phyloP scores from a whole-genome alignment of 2,888 invertebrate species.

The Unio delphinus region DNA sequence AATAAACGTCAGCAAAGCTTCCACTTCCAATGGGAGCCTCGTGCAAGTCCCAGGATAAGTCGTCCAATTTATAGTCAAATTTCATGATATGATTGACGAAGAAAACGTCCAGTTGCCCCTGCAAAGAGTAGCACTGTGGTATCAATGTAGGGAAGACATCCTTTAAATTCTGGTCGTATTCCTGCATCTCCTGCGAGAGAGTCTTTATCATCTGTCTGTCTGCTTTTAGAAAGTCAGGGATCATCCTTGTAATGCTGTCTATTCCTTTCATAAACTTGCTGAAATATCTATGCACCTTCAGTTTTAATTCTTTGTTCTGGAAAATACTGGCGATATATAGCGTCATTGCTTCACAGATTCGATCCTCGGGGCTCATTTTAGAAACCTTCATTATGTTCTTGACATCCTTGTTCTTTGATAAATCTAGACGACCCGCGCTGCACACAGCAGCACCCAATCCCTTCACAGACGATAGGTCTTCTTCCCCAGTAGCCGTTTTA shows the following conservation, averaged over 20 bases:
- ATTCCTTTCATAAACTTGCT: conserved; percentile 48
- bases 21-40: conserved; percentile 51
- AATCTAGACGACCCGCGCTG: conserved; percentile 30
- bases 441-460: conserved; percentile 52
- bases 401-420: conserved; percentile 31
- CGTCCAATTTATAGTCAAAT: conserved; percentile 50
- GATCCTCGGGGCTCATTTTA: conserved; percentile 22
- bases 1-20: conserved; percentile 59
- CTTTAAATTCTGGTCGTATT: conserved; percentile 38
- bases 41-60: conserved; percentile 41
- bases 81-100: conserved; percentile 54
- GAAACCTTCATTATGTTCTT: conserved; percentile 47
- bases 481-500: conserved; percentile 27
- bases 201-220: conserved; percentile 51
- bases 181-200: conserved; percentile 39
- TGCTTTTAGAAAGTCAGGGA: conserved; percentile 59
- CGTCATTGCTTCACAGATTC: conserved; percentile 48
- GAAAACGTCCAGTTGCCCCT: conserved; percentile 56
- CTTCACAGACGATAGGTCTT: conserved; percentile 22
- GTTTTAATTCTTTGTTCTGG: conserved; percentile 31
- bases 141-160: conserved; percentile 45
- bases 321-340: conserved; percentile 41
- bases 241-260: conserved; percentile 48
- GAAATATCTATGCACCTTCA: conserved; percentile 50
- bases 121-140: conserved; percentile 20